These are phyloP conservation scores for Peromyscus polionotus DNA, from an alignment of 2,113 vertebrate species.

Conservation along the genomic window DNA sequence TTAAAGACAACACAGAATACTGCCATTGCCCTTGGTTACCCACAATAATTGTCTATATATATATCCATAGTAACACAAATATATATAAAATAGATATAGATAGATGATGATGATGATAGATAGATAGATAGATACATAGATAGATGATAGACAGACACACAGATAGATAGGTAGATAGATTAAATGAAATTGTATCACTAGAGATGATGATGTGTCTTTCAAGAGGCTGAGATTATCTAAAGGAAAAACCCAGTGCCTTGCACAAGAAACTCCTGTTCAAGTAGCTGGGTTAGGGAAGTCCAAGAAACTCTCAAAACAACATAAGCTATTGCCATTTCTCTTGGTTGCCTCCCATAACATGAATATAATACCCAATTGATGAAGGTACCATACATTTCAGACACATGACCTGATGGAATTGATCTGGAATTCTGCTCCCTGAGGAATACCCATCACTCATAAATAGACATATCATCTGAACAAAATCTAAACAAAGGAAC, in stretches of 20 bases:
- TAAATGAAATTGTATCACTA: background rate
- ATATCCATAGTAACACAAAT: no score
- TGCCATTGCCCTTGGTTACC: background rate
- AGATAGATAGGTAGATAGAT: no score
- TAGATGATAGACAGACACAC: no score
- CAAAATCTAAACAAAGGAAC: background rate
- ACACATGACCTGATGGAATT: background rate
- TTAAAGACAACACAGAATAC: background rate
- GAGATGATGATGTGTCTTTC: background rate
- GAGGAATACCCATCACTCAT: background rate
- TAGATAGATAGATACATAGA: no score
- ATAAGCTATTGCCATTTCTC: background rate
- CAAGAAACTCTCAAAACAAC: background rate
- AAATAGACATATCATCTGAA: background rate
- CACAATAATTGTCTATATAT: background rate
- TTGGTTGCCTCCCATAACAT: background rate
- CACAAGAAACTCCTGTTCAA: background rate
- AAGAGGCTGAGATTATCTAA: background rate
- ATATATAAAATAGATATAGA: no score
- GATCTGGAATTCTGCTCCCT: background rate
- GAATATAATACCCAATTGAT: background rate
- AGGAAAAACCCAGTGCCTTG: background rate
- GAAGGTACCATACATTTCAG: background rate
- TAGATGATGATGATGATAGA: no score
- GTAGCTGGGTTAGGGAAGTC: background rate